A percentile compares a stretch with the other conserved stretches of the same genome.
phyloP scores from a whole-genome alignment of 2,113 vertebrate genomes.

The Ailurus styani region DNA sequence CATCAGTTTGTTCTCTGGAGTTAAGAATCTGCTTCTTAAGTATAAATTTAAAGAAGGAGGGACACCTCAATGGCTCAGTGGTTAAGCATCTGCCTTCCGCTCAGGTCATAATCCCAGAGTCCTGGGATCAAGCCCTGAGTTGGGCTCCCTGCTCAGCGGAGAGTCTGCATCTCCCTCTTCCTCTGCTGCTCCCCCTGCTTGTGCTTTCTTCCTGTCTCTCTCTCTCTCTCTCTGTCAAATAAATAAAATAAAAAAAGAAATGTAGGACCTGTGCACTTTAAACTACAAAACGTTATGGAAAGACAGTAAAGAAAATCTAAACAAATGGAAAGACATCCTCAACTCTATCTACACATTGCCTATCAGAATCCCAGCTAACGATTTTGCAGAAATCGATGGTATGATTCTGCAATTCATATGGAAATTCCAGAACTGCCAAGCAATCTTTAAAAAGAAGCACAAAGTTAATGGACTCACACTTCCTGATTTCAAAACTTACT shows the following conservation, averaged over 20 bases:
- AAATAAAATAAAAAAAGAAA: background rate
- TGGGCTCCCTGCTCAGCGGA: too few species aligned
- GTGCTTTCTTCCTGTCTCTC: too few species aligned
- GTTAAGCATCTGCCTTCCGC: too few species aligned
- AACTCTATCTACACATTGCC: background rate
- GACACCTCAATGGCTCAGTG: too few species aligned
- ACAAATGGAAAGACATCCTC: background rate
- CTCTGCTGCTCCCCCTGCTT: too few species aligned
- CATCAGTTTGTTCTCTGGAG: background rate
- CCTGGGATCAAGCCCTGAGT: too few species aligned
- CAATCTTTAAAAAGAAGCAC: background rate
- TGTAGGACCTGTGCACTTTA: background rate
- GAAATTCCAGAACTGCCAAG: background rate
- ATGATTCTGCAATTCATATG: background rate
- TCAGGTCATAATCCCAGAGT: too few species aligned
- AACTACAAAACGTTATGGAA: background rate
- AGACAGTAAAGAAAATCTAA: background rate
- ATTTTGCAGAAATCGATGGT: background rate
- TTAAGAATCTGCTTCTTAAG: background rate
- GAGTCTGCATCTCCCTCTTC: too few species aligned
- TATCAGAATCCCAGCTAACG: background rate
- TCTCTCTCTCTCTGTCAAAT: too few species aligned
- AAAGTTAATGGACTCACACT: background rate
- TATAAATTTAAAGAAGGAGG: background rate
- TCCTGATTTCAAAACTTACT: background rate